Evolutionary conservation across 2,113 vertebrate genomes (phyloP).

Genomic region (Aptenodytes patagonicus): DNA sequence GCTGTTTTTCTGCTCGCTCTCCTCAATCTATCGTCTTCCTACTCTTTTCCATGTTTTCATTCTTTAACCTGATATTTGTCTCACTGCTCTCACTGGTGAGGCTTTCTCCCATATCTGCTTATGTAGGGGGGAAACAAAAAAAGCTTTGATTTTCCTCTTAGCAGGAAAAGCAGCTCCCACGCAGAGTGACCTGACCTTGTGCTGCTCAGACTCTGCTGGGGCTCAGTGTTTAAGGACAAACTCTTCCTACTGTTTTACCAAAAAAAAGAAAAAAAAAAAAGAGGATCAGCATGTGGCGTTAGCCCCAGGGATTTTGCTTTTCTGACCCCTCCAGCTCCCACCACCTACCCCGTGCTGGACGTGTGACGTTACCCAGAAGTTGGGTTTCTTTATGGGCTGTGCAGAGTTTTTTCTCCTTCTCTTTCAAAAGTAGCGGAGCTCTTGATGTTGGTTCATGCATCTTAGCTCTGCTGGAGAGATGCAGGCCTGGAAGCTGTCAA

Average conservation of each 20-base stretch:
- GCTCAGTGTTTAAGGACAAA: background rate
- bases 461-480: background rate
- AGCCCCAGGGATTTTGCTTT: background rate
- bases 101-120: background rate
- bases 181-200: background rate
- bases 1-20: background rate
- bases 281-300: fast-evolving
- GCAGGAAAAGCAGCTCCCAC: background rate
- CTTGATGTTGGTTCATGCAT: background rate
- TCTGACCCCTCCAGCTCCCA: background rate
- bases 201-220: background rate
- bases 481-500: conserved; percentile 17
- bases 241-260: background rate
- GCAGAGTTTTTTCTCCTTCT: background rate
- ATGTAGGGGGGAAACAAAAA: background rate
- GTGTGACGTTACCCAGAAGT: background rate
- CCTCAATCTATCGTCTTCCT: background rate
- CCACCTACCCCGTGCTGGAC: fast-evolving
- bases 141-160: background rate
- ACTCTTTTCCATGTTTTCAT: background rate
- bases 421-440: background rate
- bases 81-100: background rate
- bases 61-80: background rate
- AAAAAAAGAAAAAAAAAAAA: background rate
- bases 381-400: background rate